phyloP scores from a whole-genome alignment of 2,888 invertebrate genomes.

The Callinectes sapidus region DNA sequence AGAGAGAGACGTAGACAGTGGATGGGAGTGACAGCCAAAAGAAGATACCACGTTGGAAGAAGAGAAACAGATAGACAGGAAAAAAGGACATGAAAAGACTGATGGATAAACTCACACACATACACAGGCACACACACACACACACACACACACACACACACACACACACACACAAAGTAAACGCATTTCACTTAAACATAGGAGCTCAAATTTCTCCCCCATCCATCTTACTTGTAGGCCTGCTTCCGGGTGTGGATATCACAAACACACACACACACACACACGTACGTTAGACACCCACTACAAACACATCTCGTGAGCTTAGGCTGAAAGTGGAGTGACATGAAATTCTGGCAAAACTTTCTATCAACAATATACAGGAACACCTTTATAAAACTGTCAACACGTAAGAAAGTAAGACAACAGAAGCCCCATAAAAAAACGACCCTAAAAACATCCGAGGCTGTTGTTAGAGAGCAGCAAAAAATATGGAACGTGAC shows the following conservation, averaged over 20 bases:
- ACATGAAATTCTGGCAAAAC: background rate
- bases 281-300: background rate
- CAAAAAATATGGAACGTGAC: background rate
- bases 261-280: conserved; percentile 45
- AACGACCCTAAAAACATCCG: background rate
- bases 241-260: background rate
- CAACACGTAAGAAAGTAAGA: background rate
- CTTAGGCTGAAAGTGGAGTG: conserved; percentile 1
- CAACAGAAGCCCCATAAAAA: background rate
- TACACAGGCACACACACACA: background rate
- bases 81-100: background rate
- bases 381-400: no score
- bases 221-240: background rate
- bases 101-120: background rate
- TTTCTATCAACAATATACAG: background rate
- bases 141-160: conserved; percentile 16
- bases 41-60: background rate
- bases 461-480: background rate
- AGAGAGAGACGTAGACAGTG: background rate
- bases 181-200: background rate
- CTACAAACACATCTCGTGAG: conserved; percentile 4
- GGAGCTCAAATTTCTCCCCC: background rate
- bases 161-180: background rate
- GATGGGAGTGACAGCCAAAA: background rate
- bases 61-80: background rate